Percentiles rank a stretch among this genome's conserved stretches.
Conservation (phyloP, 2,113 vertebrate species). For the Meles meles region DNA sequence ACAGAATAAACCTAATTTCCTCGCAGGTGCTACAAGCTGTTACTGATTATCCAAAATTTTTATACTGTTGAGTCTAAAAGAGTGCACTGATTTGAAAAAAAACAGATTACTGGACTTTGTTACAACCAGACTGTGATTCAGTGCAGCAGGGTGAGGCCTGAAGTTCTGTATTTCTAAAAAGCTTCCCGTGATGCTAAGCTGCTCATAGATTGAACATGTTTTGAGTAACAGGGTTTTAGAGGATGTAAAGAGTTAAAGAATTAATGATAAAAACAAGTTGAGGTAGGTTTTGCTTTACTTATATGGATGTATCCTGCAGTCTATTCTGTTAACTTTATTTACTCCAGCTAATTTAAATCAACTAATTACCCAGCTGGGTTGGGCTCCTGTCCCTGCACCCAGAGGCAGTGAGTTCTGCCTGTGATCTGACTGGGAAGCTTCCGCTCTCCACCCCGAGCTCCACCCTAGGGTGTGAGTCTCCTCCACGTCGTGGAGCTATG, state of each 20-base stretch:
- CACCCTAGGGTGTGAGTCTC: background rate
- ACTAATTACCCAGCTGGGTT: background rate
- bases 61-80: background rate
- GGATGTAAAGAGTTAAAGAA: background rate
- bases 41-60: background rate
- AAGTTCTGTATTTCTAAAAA: background rate
- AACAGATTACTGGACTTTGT: background rate
- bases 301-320: background rate
- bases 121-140: background rate
- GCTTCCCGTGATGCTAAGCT: background rate
- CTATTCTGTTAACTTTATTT: background rate
- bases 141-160: background rate
- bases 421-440: background rate
- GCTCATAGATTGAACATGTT: background rate
- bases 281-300: background rate
- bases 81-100: background rate
- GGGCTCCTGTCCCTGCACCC: background rate
- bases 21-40: background rate
- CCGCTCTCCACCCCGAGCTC: background rate
- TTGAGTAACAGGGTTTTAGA: background rate
- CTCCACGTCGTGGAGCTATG: background rate
- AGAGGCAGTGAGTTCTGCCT: conserved; percentile 24
- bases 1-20: conserved; percentile 8
- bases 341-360: background rate
- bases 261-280: background rate